Base-by-base conservation (phyloP, 1,140 invertebrate species). In the Zaprionus ghesquierei region DNA sequence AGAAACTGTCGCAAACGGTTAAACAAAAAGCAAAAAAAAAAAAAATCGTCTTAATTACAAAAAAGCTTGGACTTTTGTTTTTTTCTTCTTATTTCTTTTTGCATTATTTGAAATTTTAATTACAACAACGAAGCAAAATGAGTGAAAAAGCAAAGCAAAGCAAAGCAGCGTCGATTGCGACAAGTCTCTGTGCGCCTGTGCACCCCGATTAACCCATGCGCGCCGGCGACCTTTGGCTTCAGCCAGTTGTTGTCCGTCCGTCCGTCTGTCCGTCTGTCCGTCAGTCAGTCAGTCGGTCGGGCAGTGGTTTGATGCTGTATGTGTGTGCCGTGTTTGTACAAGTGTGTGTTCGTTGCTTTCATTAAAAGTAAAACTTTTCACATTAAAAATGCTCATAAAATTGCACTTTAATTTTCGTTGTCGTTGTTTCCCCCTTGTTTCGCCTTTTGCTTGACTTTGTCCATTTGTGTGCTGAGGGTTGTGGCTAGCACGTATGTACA, bases 371-470 rank as follows among this genome's bases (percentile, higher is more conserved):
- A 76, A 87, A 71, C 69, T 89, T 89, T 87, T 89, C 76, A 63
- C 84, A 87, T 87, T 87, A 89, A 87, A 87, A 87, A 89, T 89
- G 69, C 79, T 65, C 84, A 87, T 87, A 84, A 87, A 87, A 89
- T 75, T 89, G 79, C 79, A 87, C 76, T 82, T 86, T 89, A 89
- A 77, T 87, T 87, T 85, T 75, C 46, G 54, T 54, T 54, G 59
- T 60, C 41, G 60, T 55, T 54, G 53, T 65, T 70, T 70, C 60
- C 41, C 41, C 55, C 70, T 69, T n/a, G n/a, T n/a, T 73, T 74
- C 50, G 74, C 74, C 61, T 53, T 69, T 62, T 68, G 58, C 49
- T 75, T 63, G 65, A 69, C 56, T 79, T 78, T 78, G 63, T 69
- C 35, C 69, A 60, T 56, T 66, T 76, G 63, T 54, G 27, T 29